A percentile compares a stretch with the other conserved stretches of the same genome.
Evolutionary conservation across 2,113 vertebrate species (phyloP).

Genomic region (Dromaius novaehollandiae): DNA sequence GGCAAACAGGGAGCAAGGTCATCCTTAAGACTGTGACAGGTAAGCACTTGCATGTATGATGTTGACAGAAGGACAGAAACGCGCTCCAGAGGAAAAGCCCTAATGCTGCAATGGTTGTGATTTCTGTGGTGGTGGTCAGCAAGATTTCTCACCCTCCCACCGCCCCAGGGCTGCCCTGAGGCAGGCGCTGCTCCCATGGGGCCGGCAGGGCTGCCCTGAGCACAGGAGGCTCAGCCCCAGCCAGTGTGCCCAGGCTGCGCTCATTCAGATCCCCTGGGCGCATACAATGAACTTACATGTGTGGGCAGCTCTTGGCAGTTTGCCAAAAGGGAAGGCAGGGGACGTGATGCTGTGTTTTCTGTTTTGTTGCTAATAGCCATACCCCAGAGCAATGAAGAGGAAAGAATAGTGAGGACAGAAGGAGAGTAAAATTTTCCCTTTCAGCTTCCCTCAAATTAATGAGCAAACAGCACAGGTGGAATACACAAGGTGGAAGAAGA

Average conservation of each 20-base stretch:
- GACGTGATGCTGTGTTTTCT: background rate
- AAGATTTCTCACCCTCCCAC: background rate
- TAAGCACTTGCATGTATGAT: rapidly evolving
- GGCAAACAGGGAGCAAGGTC: rapidly evolving
- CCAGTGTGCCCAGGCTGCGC: background rate
- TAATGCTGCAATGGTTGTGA: background rate
- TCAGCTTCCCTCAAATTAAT: conserved; percentile 15
- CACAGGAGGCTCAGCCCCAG: background rate
- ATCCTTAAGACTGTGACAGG: rapidly evolving
- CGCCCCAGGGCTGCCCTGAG: no score
- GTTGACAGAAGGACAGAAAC: background rate
- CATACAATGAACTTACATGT: background rate
- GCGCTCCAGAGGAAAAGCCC: background rate
- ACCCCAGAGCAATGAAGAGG: background rate
- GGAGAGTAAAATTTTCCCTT: background rate
- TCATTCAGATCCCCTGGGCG: rapidly evolving
- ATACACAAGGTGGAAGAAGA: conserved; percentile 19
- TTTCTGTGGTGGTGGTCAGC: background rate
- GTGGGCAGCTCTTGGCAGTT: background rate
- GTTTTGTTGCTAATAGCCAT: background rate
- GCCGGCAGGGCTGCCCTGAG: background rate
- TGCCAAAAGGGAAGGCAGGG: background rate
- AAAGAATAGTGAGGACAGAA: background rate
- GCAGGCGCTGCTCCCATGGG: background rate
- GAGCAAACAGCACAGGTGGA: background rate